Percentiles rank a stretch among this genome's conserved stretches.
Evolutionary conservation across 2,888 invertebrate species (phyloP).

Genomic region (Trichogramma evanescens): DNA sequence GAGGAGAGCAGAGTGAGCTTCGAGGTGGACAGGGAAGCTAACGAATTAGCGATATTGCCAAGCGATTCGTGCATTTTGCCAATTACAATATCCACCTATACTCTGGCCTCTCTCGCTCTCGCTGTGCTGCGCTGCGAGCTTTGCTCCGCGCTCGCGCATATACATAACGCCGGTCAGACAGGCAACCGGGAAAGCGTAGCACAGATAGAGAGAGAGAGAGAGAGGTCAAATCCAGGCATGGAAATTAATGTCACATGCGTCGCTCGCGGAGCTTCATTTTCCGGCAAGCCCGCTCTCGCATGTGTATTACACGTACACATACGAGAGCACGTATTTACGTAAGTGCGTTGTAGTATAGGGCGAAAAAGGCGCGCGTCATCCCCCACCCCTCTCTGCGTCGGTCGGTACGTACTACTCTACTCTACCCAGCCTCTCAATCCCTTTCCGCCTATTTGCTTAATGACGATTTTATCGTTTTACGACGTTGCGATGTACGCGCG

Average conservation of each 20-base stretch:
- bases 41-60: conserved; percentile 35
- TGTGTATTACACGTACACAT: too few species aligned
- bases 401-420: background rate
- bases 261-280: conserved; percentile 9
- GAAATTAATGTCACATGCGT: conserved; percentile 18
- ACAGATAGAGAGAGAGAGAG: too few species aligned
- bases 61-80: conserved; percentile 16
- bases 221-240: background rate
- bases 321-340: too few species aligned
- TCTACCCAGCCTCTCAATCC: too few species aligned
- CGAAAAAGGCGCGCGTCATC: too few species aligned
- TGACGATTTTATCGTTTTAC: conserved; percentile 18
- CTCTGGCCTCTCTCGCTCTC: background rate
- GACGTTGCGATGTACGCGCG: too few species aligned
- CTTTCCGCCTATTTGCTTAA: conserved; percentile 16
- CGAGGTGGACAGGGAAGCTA: conserved; percentile 6
- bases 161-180: too few species aligned
- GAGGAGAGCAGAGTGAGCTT: too few species aligned
- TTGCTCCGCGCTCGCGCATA: too few species aligned
- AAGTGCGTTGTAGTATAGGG: too few species aligned
- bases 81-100: conserved; percentile 5
- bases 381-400: background rate
- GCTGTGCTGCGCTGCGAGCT: background rate
- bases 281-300: conserved; percentile 5
- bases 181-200: too few species aligned